Percentiles rank a stretch among this genome's conserved stretches.
Evolutionary conservation across 2,797 vertebrate genomes (phyloP).

Genomic region (Sciurus vulgaris): DNA sequence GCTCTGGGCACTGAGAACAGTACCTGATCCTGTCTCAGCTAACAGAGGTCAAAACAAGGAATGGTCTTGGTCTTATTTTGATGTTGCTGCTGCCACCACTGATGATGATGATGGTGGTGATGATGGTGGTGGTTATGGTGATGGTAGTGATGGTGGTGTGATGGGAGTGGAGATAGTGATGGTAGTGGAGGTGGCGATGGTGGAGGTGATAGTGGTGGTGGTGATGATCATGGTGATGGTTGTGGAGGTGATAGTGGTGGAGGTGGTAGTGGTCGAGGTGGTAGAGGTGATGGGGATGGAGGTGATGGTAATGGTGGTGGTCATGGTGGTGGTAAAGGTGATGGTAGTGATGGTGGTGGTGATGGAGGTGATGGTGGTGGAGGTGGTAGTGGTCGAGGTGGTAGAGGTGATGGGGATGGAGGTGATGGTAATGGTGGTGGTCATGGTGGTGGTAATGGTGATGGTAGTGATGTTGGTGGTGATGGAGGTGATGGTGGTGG

Average conservation of each 20-base stretch:
- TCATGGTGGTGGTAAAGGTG: background rate
- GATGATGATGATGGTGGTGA: background rate
- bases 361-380: background rate
- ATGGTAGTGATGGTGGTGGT: too few species aligned
- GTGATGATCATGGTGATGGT: background rate
- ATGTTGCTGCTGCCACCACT: too few species aligned
- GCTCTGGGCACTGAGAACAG: background rate
- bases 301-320: too few species aligned
- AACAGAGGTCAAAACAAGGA: background rate
- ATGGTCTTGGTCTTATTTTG: background rate
- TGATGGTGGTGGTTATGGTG: too few species aligned
- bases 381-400: background rate
- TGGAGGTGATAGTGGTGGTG: too few species aligned
- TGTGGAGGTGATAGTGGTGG: background rate
- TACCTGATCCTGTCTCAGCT: background rate
- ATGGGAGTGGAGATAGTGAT: too few species aligned
- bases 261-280: background rate
- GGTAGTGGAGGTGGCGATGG: background rate
- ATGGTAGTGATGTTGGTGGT: background rate
- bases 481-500: background rate
- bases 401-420: too few species aligned
- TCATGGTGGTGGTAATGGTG: background rate
- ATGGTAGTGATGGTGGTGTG: background rate
- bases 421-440: background rate
- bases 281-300: too few species aligned